phyloP scores from a whole-genome alignment of 2,888 invertebrate genomes.

The Cephus pygmeus region DNA sequence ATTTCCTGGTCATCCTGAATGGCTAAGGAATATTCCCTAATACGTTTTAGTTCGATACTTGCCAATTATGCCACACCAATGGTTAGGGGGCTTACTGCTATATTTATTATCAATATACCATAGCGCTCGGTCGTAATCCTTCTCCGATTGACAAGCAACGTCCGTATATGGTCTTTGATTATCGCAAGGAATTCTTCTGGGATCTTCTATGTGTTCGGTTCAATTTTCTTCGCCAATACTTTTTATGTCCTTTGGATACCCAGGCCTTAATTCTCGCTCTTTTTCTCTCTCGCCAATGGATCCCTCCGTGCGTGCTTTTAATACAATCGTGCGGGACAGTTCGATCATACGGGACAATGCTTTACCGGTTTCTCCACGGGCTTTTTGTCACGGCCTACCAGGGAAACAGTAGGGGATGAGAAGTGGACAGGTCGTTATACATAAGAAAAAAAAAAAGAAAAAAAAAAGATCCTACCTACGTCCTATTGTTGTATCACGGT shows the following conservation, averaged over 20 bases:
- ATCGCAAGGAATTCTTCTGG: neutral
- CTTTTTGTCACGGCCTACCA: constrained; percentile 21
- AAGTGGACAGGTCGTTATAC: constrained; percentile 16
- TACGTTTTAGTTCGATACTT: neutral
- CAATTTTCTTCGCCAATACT: neutral
- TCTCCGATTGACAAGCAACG: neutral
- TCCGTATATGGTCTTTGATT: neutral
- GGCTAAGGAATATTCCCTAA: neutral
- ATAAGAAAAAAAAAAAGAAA: constrained; percentile 10
- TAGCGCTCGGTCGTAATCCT: neutral
- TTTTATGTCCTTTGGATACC: neutral
- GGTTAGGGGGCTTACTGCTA: neutral
- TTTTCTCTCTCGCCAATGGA: neutral
- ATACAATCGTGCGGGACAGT: neutral
- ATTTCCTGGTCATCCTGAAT: neutral
- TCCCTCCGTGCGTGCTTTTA: constrained; percentile 1
- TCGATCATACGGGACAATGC: constrained; percentile 5
- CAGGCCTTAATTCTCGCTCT: neutral
- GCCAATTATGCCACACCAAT: neutral
- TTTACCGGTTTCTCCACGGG: constrained; percentile 17
- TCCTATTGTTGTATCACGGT: constrained; percentile 9
- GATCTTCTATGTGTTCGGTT: neutral
- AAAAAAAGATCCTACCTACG: neutral
- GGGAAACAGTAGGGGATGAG: constrained; percentile 8
- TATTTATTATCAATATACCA: neutral